Evolutionary conservation across 2,797 vertebrate species (phyloP).

Genomic region (Myotis planiceps): DNA sequence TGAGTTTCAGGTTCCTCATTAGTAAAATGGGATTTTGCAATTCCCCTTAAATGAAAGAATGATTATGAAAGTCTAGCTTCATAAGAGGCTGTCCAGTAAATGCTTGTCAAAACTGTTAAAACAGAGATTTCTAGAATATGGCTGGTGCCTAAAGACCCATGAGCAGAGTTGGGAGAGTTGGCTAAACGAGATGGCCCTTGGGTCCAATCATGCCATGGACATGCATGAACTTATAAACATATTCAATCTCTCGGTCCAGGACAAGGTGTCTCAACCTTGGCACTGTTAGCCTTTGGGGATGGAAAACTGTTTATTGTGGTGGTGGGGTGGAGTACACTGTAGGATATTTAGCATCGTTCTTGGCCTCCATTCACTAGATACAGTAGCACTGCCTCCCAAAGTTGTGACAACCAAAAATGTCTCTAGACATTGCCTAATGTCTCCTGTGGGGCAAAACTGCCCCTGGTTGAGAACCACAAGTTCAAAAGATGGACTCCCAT

Average conservation of each 20-base stretch:
- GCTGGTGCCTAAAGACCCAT: background rate
- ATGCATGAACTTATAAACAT: background rate
- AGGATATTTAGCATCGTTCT: background rate
- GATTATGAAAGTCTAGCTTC: constrained; percentile 38
- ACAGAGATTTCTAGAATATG: background rate
- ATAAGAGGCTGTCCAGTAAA: background rate
- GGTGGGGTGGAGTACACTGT: background rate
- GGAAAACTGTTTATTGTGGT: background rate
- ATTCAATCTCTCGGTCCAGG: background rate
- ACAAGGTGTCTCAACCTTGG: background rate
- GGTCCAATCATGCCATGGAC: background rate
- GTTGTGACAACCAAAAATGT: background rate
- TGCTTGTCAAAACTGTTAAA: background rate
- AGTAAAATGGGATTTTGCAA: constrained; percentile 53
- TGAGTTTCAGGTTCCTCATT: constrained; percentile 64
- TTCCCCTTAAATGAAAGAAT: background rate
- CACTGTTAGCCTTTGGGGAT: background rate
- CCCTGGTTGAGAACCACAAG: background rate
- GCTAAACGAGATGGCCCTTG: background rate
- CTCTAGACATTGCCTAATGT: background rate
- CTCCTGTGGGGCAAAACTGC: background rate
- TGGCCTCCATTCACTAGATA: background rate
- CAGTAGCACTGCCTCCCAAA: background rate
- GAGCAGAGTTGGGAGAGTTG: background rate
- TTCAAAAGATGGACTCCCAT: background rate